Base-by-base conservation (phyloP, 2,888 invertebrate genomes). In the Diploptera punctata region DNA sequence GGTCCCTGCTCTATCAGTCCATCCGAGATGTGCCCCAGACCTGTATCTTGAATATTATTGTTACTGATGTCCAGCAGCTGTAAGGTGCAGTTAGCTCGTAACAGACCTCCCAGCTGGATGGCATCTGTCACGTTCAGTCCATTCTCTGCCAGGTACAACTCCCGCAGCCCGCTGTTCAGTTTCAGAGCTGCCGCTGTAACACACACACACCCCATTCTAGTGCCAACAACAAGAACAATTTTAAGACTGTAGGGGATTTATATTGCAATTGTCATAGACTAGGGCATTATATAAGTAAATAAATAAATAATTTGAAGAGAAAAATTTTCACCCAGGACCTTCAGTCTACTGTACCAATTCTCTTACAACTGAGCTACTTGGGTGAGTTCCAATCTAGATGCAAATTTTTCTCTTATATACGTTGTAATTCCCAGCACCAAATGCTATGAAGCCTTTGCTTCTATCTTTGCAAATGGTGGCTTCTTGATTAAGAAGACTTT, bases 81-180 rank as follows among this genome's bases (percentile, higher is more conserved):
- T 77, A 97, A 85, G 68, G 89, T 87, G 70, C 88, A 87, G 83
- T 96, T 97, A 79, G 87, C 86, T 76, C 89, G 87, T 74, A 97
- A 85, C 78, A 96, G 84, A 67, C 90, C 89, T 54, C 90, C 92
- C 21, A 97, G 85, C 78, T 94, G 93, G 72, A 89, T 86, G 16
- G 94, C 95, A 84, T 97, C 96, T 31, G 87, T 84, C 29, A 89
- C 85, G 67, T 88, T 87, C 76, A 97, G 85, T 74, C 89, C 85
- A 81, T 97, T 97, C 83, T 95, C 93, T 54, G 93, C 93, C 74
- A 97, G 84, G 80, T 94, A 91, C 67, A 97, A 85, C 83, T 97
- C 95, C 73, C 90, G 88, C 65, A 94, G 83, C 1, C 89, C 88
- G 47, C 86, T 88, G 84, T 96, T 96, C 77, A 91, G 87, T 79